Evolutionary conservation across 2,113 vertebrate genomes (phyloP), one percentile per base, ranked within the genome.

Genomic region (Calidris pygmaea): DNA sequence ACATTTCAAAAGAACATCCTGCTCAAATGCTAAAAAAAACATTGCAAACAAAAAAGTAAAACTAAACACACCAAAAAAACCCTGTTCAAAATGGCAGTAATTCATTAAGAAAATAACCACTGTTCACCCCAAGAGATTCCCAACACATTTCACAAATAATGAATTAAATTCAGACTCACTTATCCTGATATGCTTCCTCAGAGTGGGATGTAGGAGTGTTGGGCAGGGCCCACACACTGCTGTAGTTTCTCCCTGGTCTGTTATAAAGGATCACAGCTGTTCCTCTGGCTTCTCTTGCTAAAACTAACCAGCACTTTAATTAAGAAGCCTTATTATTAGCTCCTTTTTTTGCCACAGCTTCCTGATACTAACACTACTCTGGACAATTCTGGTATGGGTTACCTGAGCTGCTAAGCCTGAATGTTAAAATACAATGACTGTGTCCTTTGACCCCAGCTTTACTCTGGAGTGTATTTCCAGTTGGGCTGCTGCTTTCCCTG

Each of bases 41-140:
- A 67, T 78, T 75, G 74, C 30, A 95, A 96, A 85, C 39, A 85
- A 81, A 92, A 94, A 87, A 82, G 30, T 67, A 87, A 93, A 87
- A 60, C 32, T 66, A 79, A 93, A 68, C 29, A 48, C 19, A 58
- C 10, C 3, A 7, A 80, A 85, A 15, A 90, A 41, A 60, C 96
- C 53, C 37, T 35, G 22, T 81, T 92, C 37, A 59, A 65, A 94
- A 30, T 32, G 73, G 29, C 27, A 78, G 52, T 45, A 81, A 50
- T 68, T 89, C 34, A 78, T 90, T 72, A 90, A 68, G 80, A 95
- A 86, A 89, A 85, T 9, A 94, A 63, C 30, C 15, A 55, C 13
- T 66, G 37, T n/a, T 94, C 52, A 94, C n/a, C 75, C 48, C 55
- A 29, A 67, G 58, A 91, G 62, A 83, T 39, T 75, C n/a, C 45